Percentiles rank a stretch among this genome's conserved stretches.
These are phyloP conservation scores for Apamea sordens DNA, from an alignment of 2,888 invertebrate species.

Conservation along the genomic window DNA sequence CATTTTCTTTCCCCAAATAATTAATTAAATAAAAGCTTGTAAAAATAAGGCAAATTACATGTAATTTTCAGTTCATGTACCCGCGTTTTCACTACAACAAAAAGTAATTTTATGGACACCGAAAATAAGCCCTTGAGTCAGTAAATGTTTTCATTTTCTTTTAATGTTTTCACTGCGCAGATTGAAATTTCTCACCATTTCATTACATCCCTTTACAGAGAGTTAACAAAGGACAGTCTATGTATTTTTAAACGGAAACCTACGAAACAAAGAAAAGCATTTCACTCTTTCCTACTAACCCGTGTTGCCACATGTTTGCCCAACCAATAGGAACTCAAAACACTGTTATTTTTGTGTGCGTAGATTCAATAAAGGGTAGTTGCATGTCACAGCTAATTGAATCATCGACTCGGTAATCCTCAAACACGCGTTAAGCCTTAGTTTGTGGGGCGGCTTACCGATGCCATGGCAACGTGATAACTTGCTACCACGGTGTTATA, in stretches of 20 bases:
- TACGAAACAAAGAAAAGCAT: background rate
- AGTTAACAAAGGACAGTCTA: background rate
- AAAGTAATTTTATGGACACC: background rate
- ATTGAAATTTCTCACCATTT: background rate
- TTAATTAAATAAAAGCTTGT: background rate
- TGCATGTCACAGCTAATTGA: slow-evolving; percentile 58
- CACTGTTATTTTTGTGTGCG: slow-evolving; percentile 8
- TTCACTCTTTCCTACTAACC: background rate
- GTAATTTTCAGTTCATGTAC: background rate
- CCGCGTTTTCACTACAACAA: background rate
- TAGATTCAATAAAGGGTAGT: slow-evolving; percentile 31
- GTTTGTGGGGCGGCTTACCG: slow-evolving; percentile 63
- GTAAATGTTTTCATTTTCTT: slow-evolving; percentile 21
- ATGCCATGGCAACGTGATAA: slow-evolving; percentile 71
- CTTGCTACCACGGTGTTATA: slow-evolving; percentile 55
- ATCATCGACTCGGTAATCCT: slow-evolving; percentile 60
- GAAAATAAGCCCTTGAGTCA: background rate
- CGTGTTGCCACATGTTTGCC: background rate
- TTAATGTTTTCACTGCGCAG: slow-evolving; percentile 1
- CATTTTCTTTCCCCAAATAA: slow-evolving; percentile 1
- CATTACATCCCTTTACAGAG: background rate
- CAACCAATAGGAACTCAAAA: slow-evolving; percentile 2
- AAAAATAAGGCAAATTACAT: background rate
- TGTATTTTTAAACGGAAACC: background rate
- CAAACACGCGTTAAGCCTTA: slow-evolving; percentile 51